phyloP scores from a whole-genome alignment of 1,140 invertebrate species.

The Himalopsyche phryganea region DNA sequence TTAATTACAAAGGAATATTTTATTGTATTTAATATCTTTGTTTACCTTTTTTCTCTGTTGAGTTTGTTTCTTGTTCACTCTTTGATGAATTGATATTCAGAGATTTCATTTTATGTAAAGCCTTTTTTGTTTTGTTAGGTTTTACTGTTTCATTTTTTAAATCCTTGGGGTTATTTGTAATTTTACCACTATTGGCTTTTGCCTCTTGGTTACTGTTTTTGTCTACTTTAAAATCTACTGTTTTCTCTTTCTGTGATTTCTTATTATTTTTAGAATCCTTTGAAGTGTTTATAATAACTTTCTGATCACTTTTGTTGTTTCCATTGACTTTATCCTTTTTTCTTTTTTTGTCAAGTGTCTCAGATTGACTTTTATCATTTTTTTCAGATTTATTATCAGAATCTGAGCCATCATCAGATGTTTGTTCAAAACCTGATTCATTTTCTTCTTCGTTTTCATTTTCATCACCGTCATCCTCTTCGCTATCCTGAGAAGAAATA shows the following conservation, averaged over 20 bases:
- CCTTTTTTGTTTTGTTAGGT: constrained; percentile 1
- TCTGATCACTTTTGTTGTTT: too few relatives aligned
- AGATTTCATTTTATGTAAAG: neutral
- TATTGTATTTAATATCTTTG: too few relatives aligned
- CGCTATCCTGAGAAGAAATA: constrained; percentile 28
- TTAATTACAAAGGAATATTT: too few relatives aligned
- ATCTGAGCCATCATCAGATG: constrained; percentile 10
- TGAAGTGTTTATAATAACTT: neutral
- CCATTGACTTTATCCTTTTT: too few relatives aligned
- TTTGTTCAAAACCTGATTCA: constrained; percentile 24
- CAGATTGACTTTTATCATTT: neutral
- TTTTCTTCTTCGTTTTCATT: constrained; percentile 2
- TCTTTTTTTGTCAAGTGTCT: too few relatives aligned
- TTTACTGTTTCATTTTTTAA: neutral
- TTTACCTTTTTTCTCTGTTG: constrained; percentile 5
- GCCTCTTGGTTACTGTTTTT: constrained; percentile 6
- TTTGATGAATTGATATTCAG: neutral
- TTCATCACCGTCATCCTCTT: constrained; percentile 19
- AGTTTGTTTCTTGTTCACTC: neutral
- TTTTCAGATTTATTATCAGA: constrained; percentile 3
- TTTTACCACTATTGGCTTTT: constrained; percentile 2
- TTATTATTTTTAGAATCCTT: constrained; percentile 9
- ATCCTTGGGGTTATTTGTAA: neutral
- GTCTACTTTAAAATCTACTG: neutral
- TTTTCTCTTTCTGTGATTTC: constrained; percentile 2